These are phyloP conservation scores for Rhyacophila evoluta DNA, from an alignment of 2,888 invertebrate genomes.

Conservation along the genomic window DNA sequence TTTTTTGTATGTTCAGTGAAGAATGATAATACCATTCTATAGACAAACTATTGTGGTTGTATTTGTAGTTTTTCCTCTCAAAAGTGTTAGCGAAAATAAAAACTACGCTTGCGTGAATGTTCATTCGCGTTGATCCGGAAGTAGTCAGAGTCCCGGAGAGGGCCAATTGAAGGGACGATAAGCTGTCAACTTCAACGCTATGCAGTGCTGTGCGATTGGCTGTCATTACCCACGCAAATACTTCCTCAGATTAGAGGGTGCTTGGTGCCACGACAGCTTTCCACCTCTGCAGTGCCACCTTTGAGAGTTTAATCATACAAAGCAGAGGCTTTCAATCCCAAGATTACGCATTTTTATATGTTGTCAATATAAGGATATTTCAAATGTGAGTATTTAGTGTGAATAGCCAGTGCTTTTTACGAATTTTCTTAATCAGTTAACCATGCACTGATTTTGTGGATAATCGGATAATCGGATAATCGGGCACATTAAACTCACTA, in stretches of 20 bases:
- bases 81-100: too few relatives aligned
- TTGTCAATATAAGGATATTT: too few relatives aligned
- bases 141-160: neutral
- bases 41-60: too few relatives aligned
- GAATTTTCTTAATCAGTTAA: too few relatives aligned
- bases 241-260: slow-evolving; percentile 19
- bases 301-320: neutral
- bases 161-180: slow-evolving; percentile 22
- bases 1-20: too few relatives aligned
- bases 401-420: too few relatives aligned
- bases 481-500: too few relatives aligned
- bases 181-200: neutral
- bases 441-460: too few relatives aligned
- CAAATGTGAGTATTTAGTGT: too few relatives aligned
- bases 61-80: too few relatives aligned
- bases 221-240: neutral
- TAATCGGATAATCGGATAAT: too few relatives aligned
- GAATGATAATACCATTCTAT: too few relatives aligned
- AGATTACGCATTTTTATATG: neutral
- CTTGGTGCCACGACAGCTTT: neutral
- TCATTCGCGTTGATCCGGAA: neutral
- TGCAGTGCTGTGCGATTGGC: neutral
- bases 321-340: neutral
- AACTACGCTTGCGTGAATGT: neutral
- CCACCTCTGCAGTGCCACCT: neutral